These are phyloP conservation scores for Ectropis grisescens DNA, from an alignment of 1,140 invertebrate genomes.

Conservation along the genomic window DNA sequence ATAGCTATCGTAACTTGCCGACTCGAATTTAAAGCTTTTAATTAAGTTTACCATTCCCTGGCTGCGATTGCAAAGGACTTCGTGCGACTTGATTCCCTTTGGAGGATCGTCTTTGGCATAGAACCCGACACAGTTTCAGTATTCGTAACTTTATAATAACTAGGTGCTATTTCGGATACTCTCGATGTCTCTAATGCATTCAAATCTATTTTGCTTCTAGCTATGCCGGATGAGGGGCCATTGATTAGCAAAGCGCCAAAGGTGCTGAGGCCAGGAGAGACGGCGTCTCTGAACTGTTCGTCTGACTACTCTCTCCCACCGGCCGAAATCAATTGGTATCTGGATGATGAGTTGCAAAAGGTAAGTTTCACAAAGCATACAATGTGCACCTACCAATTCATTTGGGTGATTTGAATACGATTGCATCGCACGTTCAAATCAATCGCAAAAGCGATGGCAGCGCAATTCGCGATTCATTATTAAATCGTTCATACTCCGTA, in stretches of 20 bases:
- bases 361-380: too few species aligned
- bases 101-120: neutral
- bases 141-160: slow-evolving; percentile 10
- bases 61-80: slow-evolving; percentile 6
- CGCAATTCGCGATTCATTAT: too few species aligned
- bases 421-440: too few species aligned
- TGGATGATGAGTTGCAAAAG: slow-evolving; percentile 71
- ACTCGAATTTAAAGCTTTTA: slow-evolving; percentile 12
- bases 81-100: neutral
- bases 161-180: slow-evolving; percentile 9
- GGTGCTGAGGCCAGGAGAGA: slow-evolving; percentile 71
- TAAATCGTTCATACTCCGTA: too few species aligned
- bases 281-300: slow-evolving; percentile 72
- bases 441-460: too few species aligned
- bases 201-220: slow-evolving; percentile 49
- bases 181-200: too few species aligned
- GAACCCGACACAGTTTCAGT: too few species aligned
- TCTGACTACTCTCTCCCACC: slow-evolving; percentile 72
- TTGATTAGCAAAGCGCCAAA: slow-evolving; percentile 69
- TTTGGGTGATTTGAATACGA: too few species aligned
- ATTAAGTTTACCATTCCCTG: slow-evolving; percentile 12
- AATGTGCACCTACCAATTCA: too few species aligned
- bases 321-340: slow-evolving; percentile 74
- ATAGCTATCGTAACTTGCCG: slow-evolving; percentile 9
- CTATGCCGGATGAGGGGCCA: slow-evolving; percentile 71